Conservation (phyloP, 2,888 invertebrate genomes). For the Aproaerema taeniolella region DNA sequence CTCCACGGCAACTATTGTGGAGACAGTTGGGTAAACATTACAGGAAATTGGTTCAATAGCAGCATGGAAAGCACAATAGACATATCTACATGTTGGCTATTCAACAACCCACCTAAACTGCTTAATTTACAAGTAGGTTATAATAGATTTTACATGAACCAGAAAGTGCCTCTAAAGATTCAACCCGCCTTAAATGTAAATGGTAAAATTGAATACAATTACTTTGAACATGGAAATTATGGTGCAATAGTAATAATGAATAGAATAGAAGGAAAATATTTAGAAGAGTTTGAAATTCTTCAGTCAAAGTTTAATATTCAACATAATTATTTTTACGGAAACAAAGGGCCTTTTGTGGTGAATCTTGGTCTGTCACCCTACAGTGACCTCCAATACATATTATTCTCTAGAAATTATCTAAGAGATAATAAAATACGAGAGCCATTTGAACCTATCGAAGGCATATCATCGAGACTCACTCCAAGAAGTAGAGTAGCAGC, state of each 20-base stretch:
- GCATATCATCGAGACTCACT: conserved; percentile 83
- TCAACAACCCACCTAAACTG: conserved; percentile 67
- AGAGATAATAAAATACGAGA: conserved; percentile 91
- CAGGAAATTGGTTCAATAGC: conserved; percentile 91
- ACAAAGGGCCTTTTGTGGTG: conserved; percentile 91
- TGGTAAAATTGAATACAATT: conserved; percentile 91
- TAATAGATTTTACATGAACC: conserved; percentile 88
- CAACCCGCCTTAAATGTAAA: conserved; percentile 89
- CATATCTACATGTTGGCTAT: conserved; percentile 89
- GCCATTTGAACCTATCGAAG: conserved; percentile 84
- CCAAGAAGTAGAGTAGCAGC: conserved; percentile 96
- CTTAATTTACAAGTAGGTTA: conserved; percentile 88
- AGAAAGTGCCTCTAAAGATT: conserved; percentile 85
- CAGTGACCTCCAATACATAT: conserved; percentile 86
- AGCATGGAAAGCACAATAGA: conserved; percentile 88
- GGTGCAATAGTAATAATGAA: conserved; percentile 93
- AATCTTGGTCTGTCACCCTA: conserved; percentile 93
- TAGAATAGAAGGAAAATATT: conserved; percentile 76
- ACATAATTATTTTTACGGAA: conserved; percentile 93
- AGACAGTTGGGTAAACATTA: conserved; percentile 91
- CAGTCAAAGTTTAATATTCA: conserved; percentile 84
- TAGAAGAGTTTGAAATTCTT: conserved; percentile 88
- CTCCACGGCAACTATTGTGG: conserved; percentile 96
- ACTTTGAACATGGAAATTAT: conserved; percentile 87
- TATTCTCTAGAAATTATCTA: conserved; percentile 93